Evolutionary conservation across 2,797 vertebrate genomes (phyloP).

Genomic region (Neomorphus geoffroyi): DNA sequence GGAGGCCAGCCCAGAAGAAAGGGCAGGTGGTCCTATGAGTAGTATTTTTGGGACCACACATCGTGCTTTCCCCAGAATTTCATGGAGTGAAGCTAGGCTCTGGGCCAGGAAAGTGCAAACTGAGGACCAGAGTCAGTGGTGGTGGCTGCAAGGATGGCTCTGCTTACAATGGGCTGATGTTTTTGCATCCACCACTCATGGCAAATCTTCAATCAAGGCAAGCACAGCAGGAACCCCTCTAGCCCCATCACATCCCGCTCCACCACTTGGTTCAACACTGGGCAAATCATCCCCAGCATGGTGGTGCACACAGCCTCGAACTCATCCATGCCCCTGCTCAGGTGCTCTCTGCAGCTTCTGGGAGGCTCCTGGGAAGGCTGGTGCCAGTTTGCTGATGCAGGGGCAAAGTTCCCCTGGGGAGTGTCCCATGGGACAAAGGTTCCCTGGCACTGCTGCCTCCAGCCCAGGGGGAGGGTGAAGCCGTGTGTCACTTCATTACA

Average conservation of each 20-base stretch:
- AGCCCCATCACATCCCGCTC: neutral
- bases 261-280: fast-evolving
- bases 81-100: neutral
- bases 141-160: neutral
- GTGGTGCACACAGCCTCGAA: neutral
- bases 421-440: neutral
- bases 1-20: neutral
- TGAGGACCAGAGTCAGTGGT: neutral
- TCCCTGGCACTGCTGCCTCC: neutral
- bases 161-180: fast-evolving
- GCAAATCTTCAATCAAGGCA: fast-evolving
- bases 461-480: neutral
- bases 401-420: neutral
- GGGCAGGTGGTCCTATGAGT: neutral
- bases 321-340: neutral
- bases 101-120: neutral
- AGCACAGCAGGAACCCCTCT: fast-evolving
- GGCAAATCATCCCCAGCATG: neutral
- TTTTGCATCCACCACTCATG: neutral
- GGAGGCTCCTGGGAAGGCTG: neutral
- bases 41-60: neutral
- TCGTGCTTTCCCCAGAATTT: neutral
- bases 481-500: fast-evolving
- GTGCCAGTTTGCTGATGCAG: fast-evolving
- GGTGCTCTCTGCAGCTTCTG: fast-evolving